Evolutionary conservation across 2,113 vertebrate species (phyloP).

Genomic region (Mastomys natalensis): DNA sequence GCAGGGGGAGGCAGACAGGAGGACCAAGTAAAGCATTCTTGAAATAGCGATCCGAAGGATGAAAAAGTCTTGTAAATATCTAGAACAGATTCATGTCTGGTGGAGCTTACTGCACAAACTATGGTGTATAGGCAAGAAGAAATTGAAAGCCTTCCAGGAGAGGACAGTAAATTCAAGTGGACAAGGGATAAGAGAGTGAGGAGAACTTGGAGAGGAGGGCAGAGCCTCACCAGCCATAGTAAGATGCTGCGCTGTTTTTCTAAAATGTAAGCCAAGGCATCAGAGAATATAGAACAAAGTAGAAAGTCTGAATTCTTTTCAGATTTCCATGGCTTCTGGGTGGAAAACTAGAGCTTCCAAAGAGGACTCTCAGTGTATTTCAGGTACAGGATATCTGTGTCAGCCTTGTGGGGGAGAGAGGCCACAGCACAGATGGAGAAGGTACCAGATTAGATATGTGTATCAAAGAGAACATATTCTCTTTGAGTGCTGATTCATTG

Average conservation of each 20-base stretch:
- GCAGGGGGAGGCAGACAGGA: neutral
- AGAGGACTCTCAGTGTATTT: neutral
- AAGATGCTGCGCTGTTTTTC: neutral
- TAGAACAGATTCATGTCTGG: neutral
- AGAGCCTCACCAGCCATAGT: neutral
- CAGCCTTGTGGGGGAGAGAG: neutral
- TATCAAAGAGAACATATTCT: neutral
- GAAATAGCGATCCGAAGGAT: neutral
- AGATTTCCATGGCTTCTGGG: neutral
- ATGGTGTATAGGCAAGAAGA: neutral
- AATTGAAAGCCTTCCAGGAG: neutral
- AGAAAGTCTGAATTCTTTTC: neutral
- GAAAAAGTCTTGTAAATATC: neutral
- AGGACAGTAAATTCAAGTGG: neutral
- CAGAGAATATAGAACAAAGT: neutral
- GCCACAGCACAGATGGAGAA: neutral
- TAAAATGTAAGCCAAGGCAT: neutral
- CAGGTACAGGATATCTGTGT: neutral
- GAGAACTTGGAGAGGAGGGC: neutral
- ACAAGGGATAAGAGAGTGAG: neutral
- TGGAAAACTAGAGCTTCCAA: neutral
- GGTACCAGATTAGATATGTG: neutral
- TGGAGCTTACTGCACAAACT: neutral
- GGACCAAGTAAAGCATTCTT: neutral
- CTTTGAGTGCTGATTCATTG: neutral